Percentiles rank a stretch among this genome's conserved stretches.
These are phyloP conservation scores for Micrastur ruficollis DNA, from an alignment of 2,797 vertebrate genomes.

Conservation along the genomic window DNA sequence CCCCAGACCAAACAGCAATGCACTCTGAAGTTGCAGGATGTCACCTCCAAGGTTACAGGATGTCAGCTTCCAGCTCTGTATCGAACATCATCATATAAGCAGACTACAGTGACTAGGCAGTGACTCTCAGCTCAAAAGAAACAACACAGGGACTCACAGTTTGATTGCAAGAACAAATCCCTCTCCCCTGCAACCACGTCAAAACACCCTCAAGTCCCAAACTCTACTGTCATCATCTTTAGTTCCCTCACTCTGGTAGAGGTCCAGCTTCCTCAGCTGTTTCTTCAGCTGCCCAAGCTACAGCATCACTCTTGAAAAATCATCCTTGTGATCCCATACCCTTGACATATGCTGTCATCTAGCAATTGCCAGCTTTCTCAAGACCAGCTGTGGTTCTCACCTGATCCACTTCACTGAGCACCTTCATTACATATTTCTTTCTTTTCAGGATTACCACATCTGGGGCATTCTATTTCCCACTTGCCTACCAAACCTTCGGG, in stretches of 20 bases:
- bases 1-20: neutral
- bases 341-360: fast-evolving
- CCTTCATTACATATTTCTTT: neutral
- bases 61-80: too few relatives aligned
- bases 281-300: neutral
- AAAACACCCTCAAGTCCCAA: neutral
- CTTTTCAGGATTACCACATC: neutral
- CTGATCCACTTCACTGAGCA: neutral
- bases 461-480: neutral
- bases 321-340: neutral
- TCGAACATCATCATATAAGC: fast-evolving
- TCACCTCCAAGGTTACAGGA: fast-evolving
- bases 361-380: too few relatives aligned
- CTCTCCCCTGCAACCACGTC: fast-evolving
- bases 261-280: neutral
- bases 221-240: neutral
- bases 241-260: neutral
- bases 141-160: fast-evolving
- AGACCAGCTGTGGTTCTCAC: neutral
- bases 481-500: neutral
- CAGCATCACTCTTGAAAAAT: neutral
- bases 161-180: neutral
- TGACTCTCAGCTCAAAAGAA: neutral
- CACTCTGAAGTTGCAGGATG: fast-evolving
- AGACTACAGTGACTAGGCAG: fast-evolving